Base-by-base conservation (phyloP, 92 coral and sea anemone genomes). In the Epizoanthus scotinus region DNA sequence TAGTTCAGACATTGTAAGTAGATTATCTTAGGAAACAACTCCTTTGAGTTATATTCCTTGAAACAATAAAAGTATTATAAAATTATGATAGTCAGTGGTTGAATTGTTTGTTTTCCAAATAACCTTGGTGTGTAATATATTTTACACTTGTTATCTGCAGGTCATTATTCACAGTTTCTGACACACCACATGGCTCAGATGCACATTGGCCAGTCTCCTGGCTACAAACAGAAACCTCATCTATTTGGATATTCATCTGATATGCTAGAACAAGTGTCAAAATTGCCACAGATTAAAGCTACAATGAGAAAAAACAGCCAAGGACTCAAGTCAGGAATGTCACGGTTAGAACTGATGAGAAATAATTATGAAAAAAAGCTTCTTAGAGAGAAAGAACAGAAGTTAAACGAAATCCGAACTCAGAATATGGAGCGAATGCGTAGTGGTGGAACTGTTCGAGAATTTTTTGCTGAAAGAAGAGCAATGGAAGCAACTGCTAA, bases 401-500 rank as follows among this genome's bases (percentile, higher is more conserved):
- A 86, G 84, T 85, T 89, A 29, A 88, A 87, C 66, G 91, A 86
- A 24, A 44, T 90, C 56, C 67, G 81, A 36, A 79, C 78, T 40
- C 84, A 78, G 69, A 84, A 60, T 64, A 87, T 53, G 29, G 84
- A 70, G 47, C 69, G 63, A 9, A 64, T 47, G 14, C 61, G 58
- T 20, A 59, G 70, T 74, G 86, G 97, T 53, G 99, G 98, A 53
- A 91, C 92, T 22, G 99, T 96, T 0, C 82, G 99, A 65, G 98
- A 92, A 34, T 96, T 96, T 77, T 96, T 96, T 87, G 87, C 93
- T 24, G 97, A 93, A 72, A 87, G 99, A 53, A 84, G 97, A 71
- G 97, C 97, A 69, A 77, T 93, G 90, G 90, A 91, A 67, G 98
- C 96, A 24, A 67, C 92, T 49, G 73, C 79, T 25, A 81, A 78